These are phyloP conservation scores for Telenomus remus DNA, from an alignment of 1,140 invertebrate genomes.

Conservation along the genomic window DNA sequence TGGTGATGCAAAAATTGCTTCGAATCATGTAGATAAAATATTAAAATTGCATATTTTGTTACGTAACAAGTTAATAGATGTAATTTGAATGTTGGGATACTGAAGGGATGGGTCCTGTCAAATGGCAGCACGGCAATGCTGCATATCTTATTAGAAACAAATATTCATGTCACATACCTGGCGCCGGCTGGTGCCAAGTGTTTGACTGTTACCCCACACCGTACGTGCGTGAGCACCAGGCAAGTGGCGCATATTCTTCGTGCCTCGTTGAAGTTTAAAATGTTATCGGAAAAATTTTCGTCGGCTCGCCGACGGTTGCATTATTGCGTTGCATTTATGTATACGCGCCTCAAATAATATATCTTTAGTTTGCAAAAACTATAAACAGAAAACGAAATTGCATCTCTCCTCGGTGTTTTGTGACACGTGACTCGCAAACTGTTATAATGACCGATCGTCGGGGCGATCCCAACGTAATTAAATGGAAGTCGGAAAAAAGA, in stretches of 20 bases:
- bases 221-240: constrained; percentile 55
- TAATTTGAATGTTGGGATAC: constrained; percentile 54
- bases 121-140: constrained; percentile 65
- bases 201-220: constrained; percentile 71
- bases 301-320: constrained; percentile 52
- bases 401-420: background rate
- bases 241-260: constrained; percentile 58
- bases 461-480: constrained; percentile 13
- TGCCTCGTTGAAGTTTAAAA: constrained; percentile 59
- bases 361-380: constrained; percentile 17
- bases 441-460: constrained; percentile 38
- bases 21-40: no score
- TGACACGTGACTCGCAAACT: background rate
- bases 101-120: constrained; percentile 54
- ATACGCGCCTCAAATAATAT: constrained; percentile 37
- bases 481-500: constrained; percentile 26
- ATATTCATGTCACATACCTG: constrained; percentile 76
- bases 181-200: constrained; percentile 75
- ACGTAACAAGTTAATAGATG: constrained; percentile 51
- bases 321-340: constrained; percentile 43
- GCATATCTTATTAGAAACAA: constrained; percentile 76
- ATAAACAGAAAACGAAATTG: constrained; percentile 32
- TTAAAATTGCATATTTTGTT: no score
- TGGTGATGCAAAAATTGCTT: no score
- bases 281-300: constrained; percentile 58